These are phyloP conservation scores for Wasmannia auropunctata DNA, from an alignment of 1,140 invertebrate species.

Conservation along the genomic window DNA sequence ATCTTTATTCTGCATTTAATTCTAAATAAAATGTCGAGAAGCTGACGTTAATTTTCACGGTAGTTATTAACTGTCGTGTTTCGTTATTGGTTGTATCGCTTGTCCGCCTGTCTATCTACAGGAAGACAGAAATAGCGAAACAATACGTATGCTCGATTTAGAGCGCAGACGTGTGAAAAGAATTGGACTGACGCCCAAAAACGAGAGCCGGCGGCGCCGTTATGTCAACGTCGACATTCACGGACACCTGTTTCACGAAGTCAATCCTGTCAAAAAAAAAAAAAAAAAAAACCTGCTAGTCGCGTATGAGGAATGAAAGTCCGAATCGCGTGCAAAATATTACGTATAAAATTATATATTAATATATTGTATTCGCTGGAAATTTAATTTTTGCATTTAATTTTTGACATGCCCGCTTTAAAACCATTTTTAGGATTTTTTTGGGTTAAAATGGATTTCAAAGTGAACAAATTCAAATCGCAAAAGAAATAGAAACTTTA, in stretches of 20 bases:
- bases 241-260: conserved; percentile 46
- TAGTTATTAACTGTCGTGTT: too few species aligned
- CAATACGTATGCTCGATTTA: conserved; percentile 34
- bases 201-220: neutral
- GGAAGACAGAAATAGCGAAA: conserved; percentile 32
- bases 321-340: neutral
- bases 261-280: neutral
- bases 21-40: neutral
- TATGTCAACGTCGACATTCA: neutral
- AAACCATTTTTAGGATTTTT: neutral
- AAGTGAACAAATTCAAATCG: neutral
- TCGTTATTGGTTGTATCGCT: neutral
- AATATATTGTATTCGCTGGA: neutral
- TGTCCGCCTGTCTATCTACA: neutral
- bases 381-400: neutral
- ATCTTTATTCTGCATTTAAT: neutral
- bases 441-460: neutral
- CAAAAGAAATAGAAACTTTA: neutral
- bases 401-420: neutral
- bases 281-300: neutral
- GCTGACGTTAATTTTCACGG: neutral
- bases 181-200: conserved; percentile 54
- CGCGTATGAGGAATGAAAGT: neutral
- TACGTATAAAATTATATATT: neutral
- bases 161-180: conserved; percentile 3